Evolutionary conservation across 2,113 vertebrate species (phyloP).

Genomic region (Limnothrissa miodon): DNA sequence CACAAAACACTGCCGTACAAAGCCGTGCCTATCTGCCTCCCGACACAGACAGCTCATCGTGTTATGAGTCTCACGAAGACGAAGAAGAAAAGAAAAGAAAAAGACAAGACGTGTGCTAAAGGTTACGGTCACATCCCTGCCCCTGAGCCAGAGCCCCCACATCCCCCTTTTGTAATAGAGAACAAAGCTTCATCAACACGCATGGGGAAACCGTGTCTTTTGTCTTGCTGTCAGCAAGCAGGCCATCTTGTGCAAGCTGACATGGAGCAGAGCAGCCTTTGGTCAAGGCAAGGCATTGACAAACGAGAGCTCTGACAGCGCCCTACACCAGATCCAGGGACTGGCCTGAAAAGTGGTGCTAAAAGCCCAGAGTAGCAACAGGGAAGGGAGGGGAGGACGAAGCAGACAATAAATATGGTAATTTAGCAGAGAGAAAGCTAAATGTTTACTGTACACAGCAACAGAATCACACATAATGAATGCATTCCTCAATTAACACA

Average conservation of each 20-base stretch:
- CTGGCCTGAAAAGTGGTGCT: background rate
- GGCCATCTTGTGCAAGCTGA: conserved; percentile 37
- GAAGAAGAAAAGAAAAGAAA: too few relatives aligned
- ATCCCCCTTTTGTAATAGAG: conserved; percentile 46
- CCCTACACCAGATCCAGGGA: background rate
- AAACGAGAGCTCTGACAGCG: background rate
- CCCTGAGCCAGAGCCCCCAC: background rate
- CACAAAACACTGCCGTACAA: background rate
- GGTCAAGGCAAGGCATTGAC: conserved; percentile 38
- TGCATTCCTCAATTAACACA: conserved; percentile 6
- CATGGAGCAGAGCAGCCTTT: conserved; percentile 54
- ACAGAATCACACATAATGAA: conserved; percentile 34
- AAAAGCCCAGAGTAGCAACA: background rate
- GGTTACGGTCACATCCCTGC: conserved; percentile 46
- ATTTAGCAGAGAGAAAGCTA: background rate
- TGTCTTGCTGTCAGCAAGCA: conserved; percentile 36
- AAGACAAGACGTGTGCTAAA: conserved; percentile 22
- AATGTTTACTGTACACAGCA: conserved; percentile 19
- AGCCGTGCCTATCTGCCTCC: background rate
- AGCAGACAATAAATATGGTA: background rate
- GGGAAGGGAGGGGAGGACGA: background rate
- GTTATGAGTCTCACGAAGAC: background rate
- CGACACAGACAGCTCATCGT: background rate
- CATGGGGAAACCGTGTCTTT: conserved; percentile 57
- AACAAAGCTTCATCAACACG: conserved; percentile 54